phyloP scores from a whole-genome alignment of 2,113 vertebrate genomes.

The Ursus arctos region DNA sequence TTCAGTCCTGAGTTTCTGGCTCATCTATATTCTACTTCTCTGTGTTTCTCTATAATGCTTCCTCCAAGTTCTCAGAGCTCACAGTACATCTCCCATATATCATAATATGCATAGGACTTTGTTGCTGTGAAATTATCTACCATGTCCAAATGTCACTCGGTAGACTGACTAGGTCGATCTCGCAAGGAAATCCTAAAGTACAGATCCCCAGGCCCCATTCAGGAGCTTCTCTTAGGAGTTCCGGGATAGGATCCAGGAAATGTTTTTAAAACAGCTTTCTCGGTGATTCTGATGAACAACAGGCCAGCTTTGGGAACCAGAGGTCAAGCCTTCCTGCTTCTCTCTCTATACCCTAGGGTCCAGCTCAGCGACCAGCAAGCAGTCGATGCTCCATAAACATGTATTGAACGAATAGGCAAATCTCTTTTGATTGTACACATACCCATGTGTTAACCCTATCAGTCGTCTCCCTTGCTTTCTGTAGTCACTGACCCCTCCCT shows the following conservation, averaged over 20 bases:
- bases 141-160: background rate
- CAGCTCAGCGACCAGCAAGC: background rate
- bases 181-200: constrained; percentile 43
- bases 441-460: background rate
- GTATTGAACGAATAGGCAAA: background rate
- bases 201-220: background rate
- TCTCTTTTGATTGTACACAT: background rate
- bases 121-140: constrained; percentile 55
- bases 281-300: background rate
- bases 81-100: background rate
- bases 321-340: background rate
- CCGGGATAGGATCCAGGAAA: background rate
- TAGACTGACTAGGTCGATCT: background rate
- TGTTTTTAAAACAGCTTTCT: constrained; percentile 10
- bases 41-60: background rate
- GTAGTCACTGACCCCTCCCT: background rate
- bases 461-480: background rate
- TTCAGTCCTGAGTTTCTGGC: constrained; percentile 2
- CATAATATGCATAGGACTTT: background rate
- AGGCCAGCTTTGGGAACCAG: constrained; percentile 4
- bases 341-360: background rate
- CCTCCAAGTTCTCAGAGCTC: constrained; percentile 31
- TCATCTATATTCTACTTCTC: constrained; percentile 17
- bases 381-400: background rate
- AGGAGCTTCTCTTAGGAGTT: constrained; percentile 32